Evolutionary conservation across 2,888 invertebrate genomes (phyloP).

Genomic region (Bellardia bayeri): DNA sequence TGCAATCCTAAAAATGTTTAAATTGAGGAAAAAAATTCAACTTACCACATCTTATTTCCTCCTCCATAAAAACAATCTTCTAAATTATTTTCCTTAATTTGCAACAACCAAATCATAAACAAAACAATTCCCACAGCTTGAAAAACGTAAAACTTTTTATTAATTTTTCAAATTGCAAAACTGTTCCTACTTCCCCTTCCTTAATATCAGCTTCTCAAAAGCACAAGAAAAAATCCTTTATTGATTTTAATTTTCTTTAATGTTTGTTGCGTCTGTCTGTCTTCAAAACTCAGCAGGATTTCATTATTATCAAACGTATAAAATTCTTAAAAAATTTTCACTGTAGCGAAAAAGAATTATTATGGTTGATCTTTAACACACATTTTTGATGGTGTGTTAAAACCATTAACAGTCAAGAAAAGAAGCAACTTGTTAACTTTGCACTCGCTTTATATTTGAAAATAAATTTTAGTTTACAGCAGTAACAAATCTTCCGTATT

Average conservation of each 20-base stretch:
- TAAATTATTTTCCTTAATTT: too few species aligned
- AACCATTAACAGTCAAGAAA: slow-evolving; percentile 55
- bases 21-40: too few species aligned
- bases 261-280: slow-evolving; percentile 28
- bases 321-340: slow-evolving; percentile 26
- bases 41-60: too few species aligned
- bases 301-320: background rate
- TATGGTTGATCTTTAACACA: slow-evolving; percentile 56
- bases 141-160: background rate
- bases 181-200: background rate
- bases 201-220: background rate
- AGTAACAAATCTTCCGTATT: slow-evolving; percentile 66
- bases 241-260: slow-evolving; percentile 27
- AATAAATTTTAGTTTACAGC: background rate
- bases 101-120: background rate
- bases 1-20: too few species aligned
- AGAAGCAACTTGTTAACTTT: slow-evolving; percentile 53
- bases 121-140: background rate
- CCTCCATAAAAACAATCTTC: too few species aligned
- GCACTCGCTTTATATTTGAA: background rate
- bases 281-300: slow-evolving; percentile 37
- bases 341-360: slow-evolving; percentile 48
- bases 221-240: background rate
- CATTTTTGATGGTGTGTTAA: slow-evolving; percentile 62
- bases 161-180: background rate